Evolutionary conservation across 2,113 vertebrate genomes (phyloP).

Genomic region (Nycticebus coucang): DNA sequence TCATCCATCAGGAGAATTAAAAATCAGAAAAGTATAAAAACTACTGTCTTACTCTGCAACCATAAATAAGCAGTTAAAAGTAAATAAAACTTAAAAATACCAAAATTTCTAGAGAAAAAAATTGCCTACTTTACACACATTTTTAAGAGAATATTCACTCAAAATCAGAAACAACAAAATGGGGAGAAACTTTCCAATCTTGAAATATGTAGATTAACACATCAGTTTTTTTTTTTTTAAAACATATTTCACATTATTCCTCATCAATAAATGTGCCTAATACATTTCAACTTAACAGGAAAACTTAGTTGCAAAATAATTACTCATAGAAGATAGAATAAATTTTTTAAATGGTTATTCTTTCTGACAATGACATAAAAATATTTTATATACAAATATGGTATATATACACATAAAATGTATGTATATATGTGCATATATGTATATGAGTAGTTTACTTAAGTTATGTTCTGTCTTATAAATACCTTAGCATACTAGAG

Average conservation of each 20-base stretch:
- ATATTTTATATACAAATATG: not conserved
- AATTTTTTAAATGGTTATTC: conserved; percentile 23
- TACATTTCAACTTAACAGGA: conserved; percentile 1
- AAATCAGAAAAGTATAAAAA: too few relatives aligned
- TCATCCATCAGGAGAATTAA: not conserved
- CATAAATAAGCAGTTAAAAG: too few relatives aligned
- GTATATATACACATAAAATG: not conserved
- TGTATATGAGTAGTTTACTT: not conserved
- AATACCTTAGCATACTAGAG: not conserved
- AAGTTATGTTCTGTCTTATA: not conserved
- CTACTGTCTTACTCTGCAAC: too few relatives aligned
- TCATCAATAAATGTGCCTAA: not conserved
- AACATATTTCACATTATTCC: not conserved
- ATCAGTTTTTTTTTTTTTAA: not conserved
- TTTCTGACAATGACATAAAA: conserved; percentile 44
- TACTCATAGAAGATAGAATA: not conserved
- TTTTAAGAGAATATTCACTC: conserved; percentile 21
- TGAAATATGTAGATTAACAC: not conserved
- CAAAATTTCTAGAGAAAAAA: not conserved
- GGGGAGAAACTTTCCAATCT: not conserved
- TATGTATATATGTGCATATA: not conserved
- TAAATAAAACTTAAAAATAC: not conserved
- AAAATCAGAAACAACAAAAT: conserved; percentile 48
- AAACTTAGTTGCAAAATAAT: not conserved
- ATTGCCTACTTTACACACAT: not conserved